A percentile compares a stretch with the other conserved stretches of the same genome.
Evolutionary conservation across 2,797 vertebrate species (phyloP).

Genomic region (Paramormyrops hopkinsi): DNA sequence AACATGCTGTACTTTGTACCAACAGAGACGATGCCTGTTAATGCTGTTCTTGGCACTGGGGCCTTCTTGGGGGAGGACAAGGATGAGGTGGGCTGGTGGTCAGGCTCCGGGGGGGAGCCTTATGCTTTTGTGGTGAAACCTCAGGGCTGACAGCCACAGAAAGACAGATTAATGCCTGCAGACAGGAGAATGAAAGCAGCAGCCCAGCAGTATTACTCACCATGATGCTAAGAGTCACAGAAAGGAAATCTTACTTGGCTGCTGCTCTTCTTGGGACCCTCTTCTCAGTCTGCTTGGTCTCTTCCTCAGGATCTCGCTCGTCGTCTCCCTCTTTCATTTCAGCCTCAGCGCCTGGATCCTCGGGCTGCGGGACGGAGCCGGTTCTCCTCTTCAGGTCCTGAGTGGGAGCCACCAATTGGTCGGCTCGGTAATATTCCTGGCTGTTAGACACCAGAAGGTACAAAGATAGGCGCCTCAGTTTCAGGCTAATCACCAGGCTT

Average conservation of each 20-base stretch:
- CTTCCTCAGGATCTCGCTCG: constrained; percentile 34
- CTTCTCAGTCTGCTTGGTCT: constrained; percentile 43
- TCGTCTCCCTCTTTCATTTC: constrained; percentile 41
- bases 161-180: background rate
- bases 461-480: background rate
- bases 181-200: background rate
- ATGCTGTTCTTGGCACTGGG: background rate
- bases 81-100: background rate
- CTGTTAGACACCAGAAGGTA: constrained; percentile 50
- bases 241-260: constrained; percentile 60
- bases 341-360: constrained; percentile 27
- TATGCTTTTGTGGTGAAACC: background rate
- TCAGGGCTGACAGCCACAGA: background rate
- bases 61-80: background rate
- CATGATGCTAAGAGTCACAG: constrained; percentile 10
- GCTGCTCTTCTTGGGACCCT: constrained; percentile 67
- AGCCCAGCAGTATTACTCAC: background rate
- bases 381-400: constrained; percentile 74
- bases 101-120: background rate
- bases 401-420: constrained; percentile 81
- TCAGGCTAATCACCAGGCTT: background rate
- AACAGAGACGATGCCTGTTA: background rate
- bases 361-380: background rate
- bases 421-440: constrained; percentile 85
- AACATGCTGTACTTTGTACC: background rate